phyloP scores from a whole-genome alignment of 2,888 invertebrate species.

The Philereme transversata region DNA sequence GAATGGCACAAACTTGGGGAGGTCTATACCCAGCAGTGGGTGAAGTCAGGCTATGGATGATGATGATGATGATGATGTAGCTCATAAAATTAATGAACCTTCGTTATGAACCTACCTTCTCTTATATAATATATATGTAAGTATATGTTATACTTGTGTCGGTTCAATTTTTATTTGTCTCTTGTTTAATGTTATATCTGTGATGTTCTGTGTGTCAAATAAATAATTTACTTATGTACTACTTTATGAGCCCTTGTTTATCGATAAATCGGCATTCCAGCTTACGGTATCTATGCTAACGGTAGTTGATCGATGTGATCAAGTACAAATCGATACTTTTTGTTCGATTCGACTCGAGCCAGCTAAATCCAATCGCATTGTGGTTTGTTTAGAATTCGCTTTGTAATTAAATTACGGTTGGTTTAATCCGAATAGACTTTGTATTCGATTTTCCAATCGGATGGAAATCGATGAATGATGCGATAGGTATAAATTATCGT shows the following conservation, averaged over 20 bases:
- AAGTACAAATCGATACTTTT: conserved; percentile 66
- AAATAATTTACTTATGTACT: no score
- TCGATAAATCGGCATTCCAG: conserved; percentile 66
- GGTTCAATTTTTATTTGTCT: no score
- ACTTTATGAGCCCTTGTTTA: conserved; percentile 45
- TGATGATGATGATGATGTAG: no score
- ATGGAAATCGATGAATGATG: conserved; percentile 32
- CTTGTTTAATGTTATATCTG: no score
- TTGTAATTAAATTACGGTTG: conserved; percentile 55
- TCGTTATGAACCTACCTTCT: no score
- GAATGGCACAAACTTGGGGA: no score
- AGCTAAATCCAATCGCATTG: conserved; percentile 66
- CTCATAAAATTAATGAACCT: no score
- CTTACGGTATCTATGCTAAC: conserved; percentile 70
- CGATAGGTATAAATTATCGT: conserved; percentile 16
- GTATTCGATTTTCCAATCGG: conserved; percentile 41
- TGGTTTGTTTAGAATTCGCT: conserved; percentile 58
- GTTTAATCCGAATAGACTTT: conserved; percentile 47
- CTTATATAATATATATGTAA: no score
- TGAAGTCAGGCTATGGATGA: no score
- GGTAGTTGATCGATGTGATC: conserved; percentile 68
- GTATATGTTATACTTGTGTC: no score
- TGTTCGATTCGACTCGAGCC: conserved; percentile 61
- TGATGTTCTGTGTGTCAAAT: no score
- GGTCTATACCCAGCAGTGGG: no score